A percentile compares a stretch with the other conserved stretches of the same genome.
Evolutionary conservation across 2,888 invertebrate species (phyloP).

Genomic region (Parnassius apollo): DNA sequence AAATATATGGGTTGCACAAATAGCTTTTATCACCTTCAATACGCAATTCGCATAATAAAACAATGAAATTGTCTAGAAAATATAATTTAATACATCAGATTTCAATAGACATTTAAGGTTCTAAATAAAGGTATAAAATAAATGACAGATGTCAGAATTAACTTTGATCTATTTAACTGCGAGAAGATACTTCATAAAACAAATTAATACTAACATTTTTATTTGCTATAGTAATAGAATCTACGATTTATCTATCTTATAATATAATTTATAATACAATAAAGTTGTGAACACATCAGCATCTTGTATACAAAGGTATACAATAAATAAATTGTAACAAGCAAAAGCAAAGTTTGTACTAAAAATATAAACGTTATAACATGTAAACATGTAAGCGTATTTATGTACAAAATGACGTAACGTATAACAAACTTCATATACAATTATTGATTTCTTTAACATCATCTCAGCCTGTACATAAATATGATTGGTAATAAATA

Average conservation of each 20-base stretch:
- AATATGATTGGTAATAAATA: background rate
- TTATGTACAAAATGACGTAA: conserved; percentile 22
- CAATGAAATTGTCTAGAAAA: conserved; percentile 66
- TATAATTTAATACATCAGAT: conserved; percentile 78
- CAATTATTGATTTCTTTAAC: background rate
- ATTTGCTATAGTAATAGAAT: conserved; percentile 30
- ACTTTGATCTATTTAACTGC: conserved; percentile 44
- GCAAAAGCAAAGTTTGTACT: background rate
- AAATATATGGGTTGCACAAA: too few species aligned
- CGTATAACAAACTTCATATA: conserved; percentile 8
- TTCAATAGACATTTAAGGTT: conserved; percentile 72
- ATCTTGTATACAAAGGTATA: conserved; percentile 2
- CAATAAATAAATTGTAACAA: conserved; percentile 4
- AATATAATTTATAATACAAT: conserved; percentile 43
- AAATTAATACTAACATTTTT: conserved; percentile 27
- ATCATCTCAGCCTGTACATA: conserved; percentile 6
- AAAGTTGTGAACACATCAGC: conserved; percentile 53
- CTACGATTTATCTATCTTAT: conserved; percentile 32
- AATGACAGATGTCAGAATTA: conserved; percentile 48
- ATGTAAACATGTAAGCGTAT: conserved; percentile 12
- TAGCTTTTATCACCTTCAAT: background rate
- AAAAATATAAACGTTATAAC: conserved; percentile 3
- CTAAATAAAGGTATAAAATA: conserved; percentile 61
- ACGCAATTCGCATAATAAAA: conserved; percentile 30
- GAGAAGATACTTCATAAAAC: conserved; percentile 40